Conservation (phyloP, 2,888 invertebrate species). For the Tipula lateralis region DNA sequence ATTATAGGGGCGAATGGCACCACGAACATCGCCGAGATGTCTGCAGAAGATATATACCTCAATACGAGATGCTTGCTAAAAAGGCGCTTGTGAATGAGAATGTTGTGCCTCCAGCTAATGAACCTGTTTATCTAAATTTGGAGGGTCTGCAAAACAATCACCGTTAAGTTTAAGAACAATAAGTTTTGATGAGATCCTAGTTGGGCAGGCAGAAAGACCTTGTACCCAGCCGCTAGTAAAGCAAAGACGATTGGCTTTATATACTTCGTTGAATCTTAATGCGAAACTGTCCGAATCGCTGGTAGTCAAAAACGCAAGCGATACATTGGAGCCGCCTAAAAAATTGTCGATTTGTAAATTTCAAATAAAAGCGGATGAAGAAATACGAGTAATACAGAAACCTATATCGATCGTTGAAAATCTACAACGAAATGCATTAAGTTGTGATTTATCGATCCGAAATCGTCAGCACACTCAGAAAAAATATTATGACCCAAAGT, state of each 20-base stretch:
- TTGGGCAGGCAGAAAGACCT: not conserved
- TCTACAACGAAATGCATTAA: not conserved
- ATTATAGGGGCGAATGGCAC: too few species aligned
- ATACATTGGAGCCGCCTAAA: not conserved
- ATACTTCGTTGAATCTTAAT: not conserved
- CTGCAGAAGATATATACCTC: not conserved
- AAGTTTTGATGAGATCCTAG: not conserved
- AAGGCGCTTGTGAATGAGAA: not conserved
- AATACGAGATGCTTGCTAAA: not conserved
- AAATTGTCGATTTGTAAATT: not conserved
- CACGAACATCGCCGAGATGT: constrained; percentile 39
- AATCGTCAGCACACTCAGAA: too few species aligned
- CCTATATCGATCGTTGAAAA: not conserved
- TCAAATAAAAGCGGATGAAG: not conserved
- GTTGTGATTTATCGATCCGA: not conserved
- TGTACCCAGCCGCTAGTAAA: not conserved
- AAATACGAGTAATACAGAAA: not conserved
- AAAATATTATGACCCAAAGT: too few species aligned
- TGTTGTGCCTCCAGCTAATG: not conserved
- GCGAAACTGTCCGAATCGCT: not conserved
- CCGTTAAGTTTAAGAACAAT: too few species aligned
- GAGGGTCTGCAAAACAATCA: not conserved
- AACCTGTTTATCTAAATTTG: not conserved
- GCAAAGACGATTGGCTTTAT: not conserved
- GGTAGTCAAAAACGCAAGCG: not conserved